Evolutionary conservation across 2,797 vertebrate genomes (phyloP).

Genomic region (Leuciscus waleckii): DNA sequence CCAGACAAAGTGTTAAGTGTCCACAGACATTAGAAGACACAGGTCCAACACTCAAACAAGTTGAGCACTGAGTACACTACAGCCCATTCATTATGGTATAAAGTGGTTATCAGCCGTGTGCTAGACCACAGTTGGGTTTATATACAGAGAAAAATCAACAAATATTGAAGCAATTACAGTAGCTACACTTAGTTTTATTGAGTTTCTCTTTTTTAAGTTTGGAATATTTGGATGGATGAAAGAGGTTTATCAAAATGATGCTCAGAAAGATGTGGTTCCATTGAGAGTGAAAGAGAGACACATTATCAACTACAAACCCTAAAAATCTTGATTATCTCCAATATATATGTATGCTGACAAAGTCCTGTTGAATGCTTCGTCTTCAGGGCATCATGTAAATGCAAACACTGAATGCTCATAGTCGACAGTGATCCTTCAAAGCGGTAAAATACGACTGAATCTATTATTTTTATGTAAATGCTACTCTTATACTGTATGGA

Average conservation of each 20-base stretch:
- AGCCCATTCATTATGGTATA: conserved; percentile 63
- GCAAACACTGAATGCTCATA: conserved; percentile 19
- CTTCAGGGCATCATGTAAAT: conserved; percentile 14
- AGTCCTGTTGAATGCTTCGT: conserved; percentile 18
- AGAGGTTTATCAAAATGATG: conserved; percentile 41
- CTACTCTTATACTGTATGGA: conserved; percentile 57
- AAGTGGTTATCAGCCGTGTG: conserved; percentile 62
- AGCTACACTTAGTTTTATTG: conserved; percentile 56
- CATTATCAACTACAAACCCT: conserved; percentile 40
- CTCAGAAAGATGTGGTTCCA: background rate
- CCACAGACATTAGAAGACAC: conserved; percentile 79
- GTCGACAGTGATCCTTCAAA: conserved; percentile 2
- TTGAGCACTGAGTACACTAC: conserved; percentile 76
- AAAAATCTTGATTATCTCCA: conserved; percentile 22
- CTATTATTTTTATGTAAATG: conserved; percentile 49
- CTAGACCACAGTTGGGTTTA: conserved; percentile 67
- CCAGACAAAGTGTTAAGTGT: conserved; percentile 81
- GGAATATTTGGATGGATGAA: conserved; percentile 57
- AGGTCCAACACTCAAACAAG: conserved; percentile 78
- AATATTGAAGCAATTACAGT: conserved; percentile 57
- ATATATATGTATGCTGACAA: conserved; percentile 6
- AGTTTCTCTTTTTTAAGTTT: conserved; percentile 52
- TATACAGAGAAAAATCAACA: conserved; percentile 73
- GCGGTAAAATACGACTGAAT: conserved; percentile 36
- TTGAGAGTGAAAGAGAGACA: conserved; percentile 11